Percentiles rank a stretch among this genome's conserved stretches.
phyloP scores from a whole-genome alignment of 2,888 invertebrate species.

The Octonoba sinensis region DNA sequence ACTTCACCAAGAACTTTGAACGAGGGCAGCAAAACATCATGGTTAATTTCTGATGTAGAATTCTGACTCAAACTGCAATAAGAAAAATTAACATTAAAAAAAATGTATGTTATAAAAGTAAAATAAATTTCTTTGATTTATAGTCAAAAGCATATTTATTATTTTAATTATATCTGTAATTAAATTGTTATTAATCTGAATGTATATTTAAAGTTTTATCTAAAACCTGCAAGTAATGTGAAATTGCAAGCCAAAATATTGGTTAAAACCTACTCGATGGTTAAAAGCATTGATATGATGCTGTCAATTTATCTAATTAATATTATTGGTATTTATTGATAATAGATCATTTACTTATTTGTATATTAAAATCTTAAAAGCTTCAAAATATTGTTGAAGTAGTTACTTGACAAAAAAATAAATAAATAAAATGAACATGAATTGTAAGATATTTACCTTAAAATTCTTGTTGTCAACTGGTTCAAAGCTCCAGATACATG shows the following conservation, averaged over 20 bases:
- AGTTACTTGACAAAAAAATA: no score
- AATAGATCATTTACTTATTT: background rate
- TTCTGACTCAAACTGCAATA: constrained; percentile 43
- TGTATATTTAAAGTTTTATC: no score
- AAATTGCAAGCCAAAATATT: background rate
- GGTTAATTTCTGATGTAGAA: constrained; percentile 26
- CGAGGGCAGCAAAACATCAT: constrained; percentile 39
- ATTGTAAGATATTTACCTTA: constrained; percentile 28
- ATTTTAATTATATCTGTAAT: background rate
- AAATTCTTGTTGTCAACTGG: constrained; percentile 45
- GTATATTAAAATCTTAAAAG: background rate
- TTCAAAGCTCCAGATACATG: constrained; percentile 53
- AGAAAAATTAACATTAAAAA: background rate
- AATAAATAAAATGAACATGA: no score
- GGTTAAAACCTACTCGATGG: no score
- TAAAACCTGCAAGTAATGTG: background rate
- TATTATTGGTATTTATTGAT: background rate
- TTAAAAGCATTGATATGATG: no score
- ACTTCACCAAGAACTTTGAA: constrained; percentile 57
- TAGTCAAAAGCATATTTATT: background rate
- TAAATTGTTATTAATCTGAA: no score
- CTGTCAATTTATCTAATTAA: no score
- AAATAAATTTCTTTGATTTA: background rate
- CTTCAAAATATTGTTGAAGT: no score
- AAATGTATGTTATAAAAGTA: background rate